phyloP scores from a whole-genome alignment of 2,888 invertebrate genomes.

The Eulithis testata region DNA sequence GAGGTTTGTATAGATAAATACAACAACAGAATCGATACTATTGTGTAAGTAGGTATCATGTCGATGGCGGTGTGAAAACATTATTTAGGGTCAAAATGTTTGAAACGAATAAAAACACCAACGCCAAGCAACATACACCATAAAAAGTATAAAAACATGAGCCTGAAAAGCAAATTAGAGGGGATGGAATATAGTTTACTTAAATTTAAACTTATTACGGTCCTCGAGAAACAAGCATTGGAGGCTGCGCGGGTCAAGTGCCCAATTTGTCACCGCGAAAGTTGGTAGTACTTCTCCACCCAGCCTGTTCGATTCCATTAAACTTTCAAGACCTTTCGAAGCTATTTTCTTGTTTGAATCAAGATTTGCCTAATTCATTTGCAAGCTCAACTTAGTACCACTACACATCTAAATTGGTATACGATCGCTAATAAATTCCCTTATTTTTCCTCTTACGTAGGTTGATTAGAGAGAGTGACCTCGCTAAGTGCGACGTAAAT shows the following conservation, averaged over 20 bases:
- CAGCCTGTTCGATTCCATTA: conserved; percentile 82
- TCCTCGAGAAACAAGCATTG: conserved; percentile 80
- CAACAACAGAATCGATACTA: no score
- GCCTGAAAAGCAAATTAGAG: conserved; percentile 76
- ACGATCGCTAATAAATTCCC: conserved; percentile 2
- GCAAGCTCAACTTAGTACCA: conserved; percentile 32
- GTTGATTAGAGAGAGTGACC: conserved; percentile 47
- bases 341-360: conserved; percentile 81
- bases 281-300: conserved; percentile 70
- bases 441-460: conserved; percentile 2
- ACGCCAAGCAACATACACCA: no score
- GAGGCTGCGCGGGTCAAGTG: conserved; percentile 82
- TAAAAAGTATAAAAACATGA: conserved; percentile 66
- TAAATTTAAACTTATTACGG: conserved; percentile 84
- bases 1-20: no score
- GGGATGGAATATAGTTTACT: conserved; percentile 84
- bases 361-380: conserved; percentile 80
- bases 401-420: no score
- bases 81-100: no score
- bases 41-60: no score
- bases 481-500: conserved; percentile 62
- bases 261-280: conserved; percentile 84
- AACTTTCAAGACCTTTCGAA: conserved; percentile 84
- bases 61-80: no score
- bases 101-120: no score